Conservation (phyloP, 2,888 invertebrate genomes). For the Spilosoma lubricipeda region DNA sequence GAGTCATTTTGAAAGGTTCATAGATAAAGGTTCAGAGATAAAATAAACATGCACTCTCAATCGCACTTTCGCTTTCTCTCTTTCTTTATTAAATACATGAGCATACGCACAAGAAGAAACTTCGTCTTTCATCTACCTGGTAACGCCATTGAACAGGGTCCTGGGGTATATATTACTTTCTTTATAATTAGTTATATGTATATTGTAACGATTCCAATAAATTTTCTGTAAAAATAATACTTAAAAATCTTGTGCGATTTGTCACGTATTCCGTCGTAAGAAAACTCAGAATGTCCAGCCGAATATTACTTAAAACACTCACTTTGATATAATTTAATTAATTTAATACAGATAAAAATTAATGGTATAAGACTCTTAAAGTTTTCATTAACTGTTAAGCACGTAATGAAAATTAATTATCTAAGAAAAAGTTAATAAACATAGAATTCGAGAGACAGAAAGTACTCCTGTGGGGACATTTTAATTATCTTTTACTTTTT, state of each 20-base stretch:
- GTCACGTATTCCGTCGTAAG: neutral
- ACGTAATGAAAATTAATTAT: constrained; percentile 59
- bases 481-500: constrained; percentile 1
- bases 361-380: constrained; percentile 17
- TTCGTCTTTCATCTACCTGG: too few relatives aligned
- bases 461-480: neutral
- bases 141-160: too few relatives aligned
- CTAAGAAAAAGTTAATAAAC: neutral
- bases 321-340: neutral
- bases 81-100: too few relatives aligned
- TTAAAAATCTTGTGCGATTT: neutral
- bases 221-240: too few relatives aligned
- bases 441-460: neutral
- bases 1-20: too few relatives aligned
- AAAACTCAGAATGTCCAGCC: neutral
- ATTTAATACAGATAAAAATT: neutral
- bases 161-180: too few relatives aligned
- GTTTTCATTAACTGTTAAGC: constrained; percentile 56
- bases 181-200: too few relatives aligned
- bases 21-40: too few relatives aligned
- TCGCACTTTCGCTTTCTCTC: too few relatives aligned
- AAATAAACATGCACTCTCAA: too few relatives aligned
- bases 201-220: too few relatives aligned
- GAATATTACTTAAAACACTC: neutral
- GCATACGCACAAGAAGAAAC: too few relatives aligned